These are phyloP conservation scores for Eremophila alpestris DNA, from an alignment of 2,797 vertebrate species.

Conservation along the genomic window DNA sequence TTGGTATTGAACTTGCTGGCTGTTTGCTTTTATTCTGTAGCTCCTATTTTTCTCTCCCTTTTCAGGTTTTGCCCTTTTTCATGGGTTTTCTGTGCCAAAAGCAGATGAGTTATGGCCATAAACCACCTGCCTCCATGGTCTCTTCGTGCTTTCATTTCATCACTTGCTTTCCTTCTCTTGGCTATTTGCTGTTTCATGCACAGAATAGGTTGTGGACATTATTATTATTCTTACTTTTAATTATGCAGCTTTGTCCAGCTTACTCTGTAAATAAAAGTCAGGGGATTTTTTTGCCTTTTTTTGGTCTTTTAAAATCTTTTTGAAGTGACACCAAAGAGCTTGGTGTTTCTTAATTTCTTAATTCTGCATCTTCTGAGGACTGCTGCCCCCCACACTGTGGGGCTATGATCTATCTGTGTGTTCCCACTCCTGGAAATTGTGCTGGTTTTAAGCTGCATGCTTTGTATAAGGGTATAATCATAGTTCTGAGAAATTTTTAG, in stretches of 20 bases:
- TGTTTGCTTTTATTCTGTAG: background rate
- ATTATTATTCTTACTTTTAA: background rate
- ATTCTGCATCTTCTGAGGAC: background rate
- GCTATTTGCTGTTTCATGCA: background rate
- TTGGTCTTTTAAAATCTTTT: background rate
- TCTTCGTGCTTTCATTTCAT: background rate
- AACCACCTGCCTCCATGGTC: background rate
- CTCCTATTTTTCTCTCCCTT: background rate
- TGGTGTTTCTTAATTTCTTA: background rate
- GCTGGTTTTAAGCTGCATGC: background rate
- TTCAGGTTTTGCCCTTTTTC: background rate
- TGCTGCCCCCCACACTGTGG: background rate
- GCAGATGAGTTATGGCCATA: background rate
- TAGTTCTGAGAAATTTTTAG: background rate
- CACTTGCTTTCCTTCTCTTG: background rate
- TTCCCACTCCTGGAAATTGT: background rate
- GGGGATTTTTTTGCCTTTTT: background rate
- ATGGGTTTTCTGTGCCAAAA: conserved; percentile 9
- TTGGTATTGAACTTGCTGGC: background rate
- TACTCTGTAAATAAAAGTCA: background rate
- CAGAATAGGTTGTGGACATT: background rate
- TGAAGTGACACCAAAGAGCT: background rate
- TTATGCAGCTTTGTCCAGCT: background rate
- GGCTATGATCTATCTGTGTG: background rate
- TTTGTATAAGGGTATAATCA: background rate